These are phyloP conservation scores for Notospermus geniculatus DNA, from an alignment of 1,140 invertebrate species.

Conservation along the genomic window DNA sequence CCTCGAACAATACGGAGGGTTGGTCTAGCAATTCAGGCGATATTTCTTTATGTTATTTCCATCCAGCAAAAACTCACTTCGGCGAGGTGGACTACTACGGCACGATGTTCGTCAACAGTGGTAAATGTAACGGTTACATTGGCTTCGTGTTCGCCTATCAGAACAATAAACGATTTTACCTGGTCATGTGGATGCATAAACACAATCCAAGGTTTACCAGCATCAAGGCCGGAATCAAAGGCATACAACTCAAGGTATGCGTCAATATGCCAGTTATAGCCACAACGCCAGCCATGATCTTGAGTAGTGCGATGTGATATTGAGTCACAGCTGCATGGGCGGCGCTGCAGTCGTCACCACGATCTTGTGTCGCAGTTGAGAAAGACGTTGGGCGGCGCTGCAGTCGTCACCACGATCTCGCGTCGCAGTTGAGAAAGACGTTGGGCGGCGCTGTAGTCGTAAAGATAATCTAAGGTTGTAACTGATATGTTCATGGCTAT, in stretches of 20 bases:
- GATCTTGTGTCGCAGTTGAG: too few species aligned
- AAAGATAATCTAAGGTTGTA: not conserved
- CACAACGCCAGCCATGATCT: not conserved
- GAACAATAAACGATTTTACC: constrained; percentile 86
- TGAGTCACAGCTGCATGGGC: too few species aligned
- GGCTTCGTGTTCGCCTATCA: constrained; percentile 88
- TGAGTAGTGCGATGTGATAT: not conserved
- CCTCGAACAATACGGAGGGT: too few species aligned
- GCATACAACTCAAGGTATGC: constrained; percentile 81
- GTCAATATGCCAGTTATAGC: not conserved
- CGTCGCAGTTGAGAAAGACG: too few species aligned
- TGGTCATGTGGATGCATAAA: constrained; percentile 93
- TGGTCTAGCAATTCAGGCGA: too few species aligned
- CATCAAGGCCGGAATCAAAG: constrained; percentile 50
- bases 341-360: not conserved
- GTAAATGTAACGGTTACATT: constrained; percentile 89
- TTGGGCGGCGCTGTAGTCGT: too few species aligned
- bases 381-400: too few species aligned
- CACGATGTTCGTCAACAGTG: constrained; percentile 86
- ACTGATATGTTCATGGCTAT: not conserved
- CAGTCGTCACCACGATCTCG: not conserved
- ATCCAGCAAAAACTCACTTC: constrained; percentile 72
- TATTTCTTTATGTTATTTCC: too few species aligned
- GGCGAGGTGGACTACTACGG: constrained; percentile 92
- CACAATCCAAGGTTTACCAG: constrained; percentile 54